Evolutionary conservation across 2,113 vertebrate genomes (phyloP).

Genomic region (Meles meles): DNA sequence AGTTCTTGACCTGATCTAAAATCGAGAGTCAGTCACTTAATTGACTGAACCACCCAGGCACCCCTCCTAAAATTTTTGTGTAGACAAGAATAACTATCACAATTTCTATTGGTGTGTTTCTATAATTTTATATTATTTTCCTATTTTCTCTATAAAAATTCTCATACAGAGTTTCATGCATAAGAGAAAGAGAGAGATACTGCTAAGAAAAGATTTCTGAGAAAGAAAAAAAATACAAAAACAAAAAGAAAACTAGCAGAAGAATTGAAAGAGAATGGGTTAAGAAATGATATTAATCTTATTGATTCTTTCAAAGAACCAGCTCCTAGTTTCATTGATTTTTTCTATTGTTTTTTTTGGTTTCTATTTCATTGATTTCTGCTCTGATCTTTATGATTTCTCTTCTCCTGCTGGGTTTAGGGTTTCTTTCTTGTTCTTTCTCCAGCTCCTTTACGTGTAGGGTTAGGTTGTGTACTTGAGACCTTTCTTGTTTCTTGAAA

Average conservation of each 20-base stretch:
- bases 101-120: not conserved
- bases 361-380: too few relatives aligned
- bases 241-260: not conserved
- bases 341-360: too few relatives aligned
- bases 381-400: too few relatives aligned
- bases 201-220: not conserved
- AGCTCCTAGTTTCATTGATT: too few relatives aligned
- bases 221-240: not conserved
- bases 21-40: not conserved
- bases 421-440: too few relatives aligned
- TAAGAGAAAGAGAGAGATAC: not conserved
- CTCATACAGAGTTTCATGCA: not conserved
- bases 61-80: not conserved
- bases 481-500: too few relatives aligned
- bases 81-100: not conserved
- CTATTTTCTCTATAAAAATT: not conserved
- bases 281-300: not conserved
- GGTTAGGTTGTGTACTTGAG: too few relatives aligned
- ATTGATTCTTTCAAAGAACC: too few relatives aligned
- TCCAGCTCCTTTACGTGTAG: too few relatives aligned
- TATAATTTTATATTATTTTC: not conserved
- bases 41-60: not conserved
- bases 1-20: not conserved
- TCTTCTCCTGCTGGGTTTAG: too few relatives aligned
- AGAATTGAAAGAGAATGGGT: not conserved